Evolutionary conservation across 2,113 vertebrate genomes (phyloP), one percentile per base, ranked within the genome.

Genomic region (Axis porcinus): DNA sequence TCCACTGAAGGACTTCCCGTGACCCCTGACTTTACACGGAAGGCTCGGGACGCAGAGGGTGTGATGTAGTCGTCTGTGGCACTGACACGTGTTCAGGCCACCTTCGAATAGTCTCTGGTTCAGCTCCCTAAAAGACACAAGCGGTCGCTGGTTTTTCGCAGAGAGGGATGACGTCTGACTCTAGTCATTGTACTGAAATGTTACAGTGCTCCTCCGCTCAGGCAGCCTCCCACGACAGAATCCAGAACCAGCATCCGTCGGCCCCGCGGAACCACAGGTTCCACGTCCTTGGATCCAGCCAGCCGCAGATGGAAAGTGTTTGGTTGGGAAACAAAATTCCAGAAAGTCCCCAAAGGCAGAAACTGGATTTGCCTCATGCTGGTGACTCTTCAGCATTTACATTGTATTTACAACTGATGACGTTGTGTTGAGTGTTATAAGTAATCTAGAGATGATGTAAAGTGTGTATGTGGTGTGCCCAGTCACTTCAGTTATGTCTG

Each of bases 181-280:
- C 43, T 21, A 43, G 33, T 36, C 36, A 40, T 5, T 14, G 21
- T 82, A 10, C 45, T 21, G 11, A 52, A 17, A 11, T 27, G 2
- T 9, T 7, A 13, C 14, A 33, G 45, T 28, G 52, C 86, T 15
- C 3, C 15, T 86, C n/a, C 4, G 28, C 9, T 11, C 60, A 14
- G 33, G 81, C 81, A 47, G 45, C 57, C 3, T 33, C 52, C 70
- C 50, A 8, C 2, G 1, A 54, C 6, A 47, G 86, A 54, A 28
- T 47, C 55, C 28, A n/a, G 89, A 74, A 23, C 27, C 40, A 23
- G 23, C 2, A 2, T 82, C 19, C 0, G 3, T 54, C 2, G 0
- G 19, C 50, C 16, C 67, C 3, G n/a, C 21, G 1, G n/a, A 40
- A 36, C 67, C n/a, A 23, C n/a, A 36, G n/a, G n/a, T 11, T 70